These are phyloP conservation scores for Megastigmus dorsalis DNA, from an alignment of 2,888 invertebrate genomes.

Conservation along the genomic window DNA sequence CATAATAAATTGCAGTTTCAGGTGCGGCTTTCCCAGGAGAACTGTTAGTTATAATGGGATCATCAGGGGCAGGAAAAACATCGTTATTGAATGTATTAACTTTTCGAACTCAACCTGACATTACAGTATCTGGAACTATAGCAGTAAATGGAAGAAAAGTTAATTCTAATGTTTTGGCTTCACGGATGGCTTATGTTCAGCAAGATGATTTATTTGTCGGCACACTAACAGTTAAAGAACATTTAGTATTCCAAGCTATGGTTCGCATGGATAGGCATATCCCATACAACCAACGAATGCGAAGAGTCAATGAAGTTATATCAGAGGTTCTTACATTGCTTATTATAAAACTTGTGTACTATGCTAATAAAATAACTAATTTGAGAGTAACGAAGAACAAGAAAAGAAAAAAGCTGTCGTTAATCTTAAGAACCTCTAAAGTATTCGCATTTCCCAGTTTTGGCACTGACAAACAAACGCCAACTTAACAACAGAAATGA, in stretches of 20 bases:
- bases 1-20: conserved; percentile 83
- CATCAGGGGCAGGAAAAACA: conserved; percentile 95
- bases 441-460: no score
- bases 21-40: conserved; percentile 92
- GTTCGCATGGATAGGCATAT: conserved; percentile 89
- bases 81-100: conserved; percentile 93
- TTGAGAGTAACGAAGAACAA: no score
- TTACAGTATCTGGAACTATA: conserved; percentile 79
- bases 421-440: no score
- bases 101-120: conserved; percentile 83
- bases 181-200: conserved; percentile 92
- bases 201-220: conserved; percentile 96
- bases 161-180: conserved; percentile 82
- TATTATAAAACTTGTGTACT: no score
- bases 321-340: conserved; percentile 81
- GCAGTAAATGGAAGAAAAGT: conserved; percentile 86
- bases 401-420: no score
- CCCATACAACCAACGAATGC: conserved; percentile 83
- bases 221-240: conserved; percentile 91
- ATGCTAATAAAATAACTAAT: no score
- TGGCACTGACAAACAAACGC: no score
- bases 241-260: conserved; percentile 89
- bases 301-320: conserved; percentile 90
- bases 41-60: conserved; percentile 90
- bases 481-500: no score